Evolutionary conservation across 2,113 vertebrate species (phyloP).

Genomic region (Myanophis thanlyinensis): DNA sequence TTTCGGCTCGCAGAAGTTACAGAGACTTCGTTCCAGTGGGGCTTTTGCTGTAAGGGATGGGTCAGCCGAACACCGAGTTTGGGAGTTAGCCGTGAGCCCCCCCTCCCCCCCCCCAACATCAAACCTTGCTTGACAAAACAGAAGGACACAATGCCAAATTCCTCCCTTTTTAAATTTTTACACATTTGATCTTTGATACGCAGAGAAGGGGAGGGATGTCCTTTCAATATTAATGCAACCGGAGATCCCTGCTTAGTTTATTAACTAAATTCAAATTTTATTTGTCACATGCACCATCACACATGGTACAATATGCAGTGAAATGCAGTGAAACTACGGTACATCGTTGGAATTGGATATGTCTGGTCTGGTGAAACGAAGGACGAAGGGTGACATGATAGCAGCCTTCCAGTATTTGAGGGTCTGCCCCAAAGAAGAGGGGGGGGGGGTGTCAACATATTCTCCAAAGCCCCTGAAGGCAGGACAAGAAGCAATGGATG

Average conservation of each 20-base stretch:
- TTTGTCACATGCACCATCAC: no score
- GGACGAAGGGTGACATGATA: no score
- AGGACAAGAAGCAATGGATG: no score
- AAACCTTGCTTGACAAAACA: not conserved
- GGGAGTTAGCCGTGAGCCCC: not conserved
- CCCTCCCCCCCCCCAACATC: not conserved
- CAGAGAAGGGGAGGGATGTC: not conserved
- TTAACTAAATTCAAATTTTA: no score
- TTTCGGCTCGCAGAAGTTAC: not conserved
- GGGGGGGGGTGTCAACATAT: no score
- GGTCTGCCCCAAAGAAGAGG: no score
- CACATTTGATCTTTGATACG: not conserved
- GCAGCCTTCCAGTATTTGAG: no score
- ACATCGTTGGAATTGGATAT: no score
- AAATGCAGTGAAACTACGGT: no score
- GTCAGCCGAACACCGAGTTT: not conserved
- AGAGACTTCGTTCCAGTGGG: not conserved
- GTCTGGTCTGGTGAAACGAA: no score
- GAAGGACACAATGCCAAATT: not conserved
- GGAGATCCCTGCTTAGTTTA: not conserved
- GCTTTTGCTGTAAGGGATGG: not conserved
- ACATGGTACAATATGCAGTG: no score
- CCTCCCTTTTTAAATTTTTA: not conserved
- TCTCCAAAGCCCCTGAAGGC: no score
- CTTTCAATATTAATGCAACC: not conserved